Percentiles rank a stretch among this genome's conserved stretches.
These are phyloP conservation scores for Dasyurus viverrinus DNA, from an alignment of 2,113 vertebrate species.

Conservation along the genomic window DNA sequence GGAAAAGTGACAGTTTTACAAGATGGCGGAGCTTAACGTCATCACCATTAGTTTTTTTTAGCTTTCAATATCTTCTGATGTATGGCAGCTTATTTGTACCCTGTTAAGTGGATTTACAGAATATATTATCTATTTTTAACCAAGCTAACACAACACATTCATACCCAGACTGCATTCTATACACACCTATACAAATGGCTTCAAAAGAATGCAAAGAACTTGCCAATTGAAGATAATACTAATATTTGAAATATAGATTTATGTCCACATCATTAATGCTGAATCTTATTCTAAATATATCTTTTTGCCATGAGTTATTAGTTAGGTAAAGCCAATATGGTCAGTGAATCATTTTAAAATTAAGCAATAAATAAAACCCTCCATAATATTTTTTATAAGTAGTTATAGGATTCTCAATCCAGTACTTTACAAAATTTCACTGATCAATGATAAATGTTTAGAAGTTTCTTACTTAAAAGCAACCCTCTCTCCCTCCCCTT, in stretches of 20 bases:
- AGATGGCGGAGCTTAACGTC: not conserved
- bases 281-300: not conserved
- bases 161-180: not conserved
- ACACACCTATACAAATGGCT: not conserved
- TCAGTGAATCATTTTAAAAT: not conserved
- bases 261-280: not conserved
- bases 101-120: not conserved
- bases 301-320: not conserved
- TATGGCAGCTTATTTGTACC: not conserved
- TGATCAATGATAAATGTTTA: not conserved
- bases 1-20: not conserved
- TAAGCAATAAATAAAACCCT: not conserved
- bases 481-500: not conserved
- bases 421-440: not conserved
- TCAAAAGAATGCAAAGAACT: not conserved
- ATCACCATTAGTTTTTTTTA: not conserved
- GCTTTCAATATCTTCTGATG: not conserved
- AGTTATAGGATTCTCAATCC: not conserved
- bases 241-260: not conserved
- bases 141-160: not conserved
- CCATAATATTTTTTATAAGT: not conserved
- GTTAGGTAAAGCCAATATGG: not conserved
- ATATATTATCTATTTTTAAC: not conserved
- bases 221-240: not conserved
- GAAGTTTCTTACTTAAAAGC: not conserved